Evolutionary conservation across 2,113 vertebrate genomes (phyloP).

Genomic region (Crotalus helleri): DNA sequence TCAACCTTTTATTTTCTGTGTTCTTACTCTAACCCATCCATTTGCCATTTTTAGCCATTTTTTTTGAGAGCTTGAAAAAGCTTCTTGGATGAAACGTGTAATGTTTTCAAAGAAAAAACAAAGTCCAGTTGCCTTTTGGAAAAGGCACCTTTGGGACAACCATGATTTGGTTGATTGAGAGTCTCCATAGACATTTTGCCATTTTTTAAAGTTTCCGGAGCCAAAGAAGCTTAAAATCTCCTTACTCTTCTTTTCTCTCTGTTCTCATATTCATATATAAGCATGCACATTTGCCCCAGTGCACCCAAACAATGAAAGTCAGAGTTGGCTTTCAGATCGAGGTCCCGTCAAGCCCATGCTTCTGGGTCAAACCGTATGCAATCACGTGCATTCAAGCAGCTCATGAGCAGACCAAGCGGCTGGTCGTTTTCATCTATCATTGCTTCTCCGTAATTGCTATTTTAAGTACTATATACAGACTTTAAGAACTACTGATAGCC

Average conservation of each 20-base stretch:
- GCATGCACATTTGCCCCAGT: too few relatives aligned
- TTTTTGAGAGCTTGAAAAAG: too few relatives aligned
- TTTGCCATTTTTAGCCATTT: background rate
- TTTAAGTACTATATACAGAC: background rate
- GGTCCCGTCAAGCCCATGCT: background rate
- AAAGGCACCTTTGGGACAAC: too few relatives aligned
- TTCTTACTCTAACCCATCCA: background rate
- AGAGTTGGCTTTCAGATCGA: background rate
- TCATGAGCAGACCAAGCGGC: background rate
- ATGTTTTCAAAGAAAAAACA: too few relatives aligned
- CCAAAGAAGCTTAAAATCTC: background rate
- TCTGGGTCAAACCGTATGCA: background rate
- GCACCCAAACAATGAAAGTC: background rate
- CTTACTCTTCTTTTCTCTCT: background rate
- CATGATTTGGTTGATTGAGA: too few relatives aligned
- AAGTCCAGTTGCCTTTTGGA: too few relatives aligned
- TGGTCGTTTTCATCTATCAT: background rate
- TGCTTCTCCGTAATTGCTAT: background rate
- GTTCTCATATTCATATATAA: background rate
- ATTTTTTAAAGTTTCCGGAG: too few relatives aligned
- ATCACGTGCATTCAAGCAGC: background rate
- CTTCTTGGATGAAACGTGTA: too few relatives aligned
- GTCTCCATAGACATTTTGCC: too few relatives aligned
- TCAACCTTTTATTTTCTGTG: background rate
- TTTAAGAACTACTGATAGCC: background rate